A percentile compares a stretch with the other conserved stretches of the same genome.
Evolutionary conservation across 2,113 vertebrate genomes (phyloP).

Genomic region (Elephas maximus): DNA sequence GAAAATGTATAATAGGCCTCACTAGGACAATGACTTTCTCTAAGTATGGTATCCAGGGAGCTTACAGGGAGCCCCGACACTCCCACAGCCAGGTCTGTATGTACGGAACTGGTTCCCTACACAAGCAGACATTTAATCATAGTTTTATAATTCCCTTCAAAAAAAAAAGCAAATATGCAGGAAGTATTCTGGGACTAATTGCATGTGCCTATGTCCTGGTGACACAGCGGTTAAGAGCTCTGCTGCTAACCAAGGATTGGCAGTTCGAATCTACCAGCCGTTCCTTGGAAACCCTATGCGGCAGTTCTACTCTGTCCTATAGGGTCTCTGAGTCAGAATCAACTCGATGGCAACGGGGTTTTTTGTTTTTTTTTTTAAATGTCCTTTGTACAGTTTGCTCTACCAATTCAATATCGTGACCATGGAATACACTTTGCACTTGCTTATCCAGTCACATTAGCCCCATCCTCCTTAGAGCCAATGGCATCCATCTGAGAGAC

Average conservation of each 20-base stretch:
- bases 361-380: no score
- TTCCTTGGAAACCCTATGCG: no score
- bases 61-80: neutral
- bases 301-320: no score
- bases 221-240: no score
- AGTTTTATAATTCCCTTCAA: slow-evolving; percentile 41
- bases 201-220: neutral
- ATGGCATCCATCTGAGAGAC: neutral
- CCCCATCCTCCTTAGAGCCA: neutral
- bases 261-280: no score
- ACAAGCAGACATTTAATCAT: neutral
- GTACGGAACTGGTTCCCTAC: neutral
- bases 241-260: no score
- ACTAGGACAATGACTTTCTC: slow-evolving; percentile 1
- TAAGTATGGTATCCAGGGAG: neutral
- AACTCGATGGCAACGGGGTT: no score
- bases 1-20: slow-evolving; percentile 27
- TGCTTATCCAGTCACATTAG: slow-evolving; percentile 44
- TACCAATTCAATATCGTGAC: neutral
- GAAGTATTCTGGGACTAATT: neutral
- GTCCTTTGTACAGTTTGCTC: neutral
- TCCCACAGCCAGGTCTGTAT: neutral
- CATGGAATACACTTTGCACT: neutral
- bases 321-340: no score
- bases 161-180: slow-evolving; percentile 40